A percentile compares a stretch with the other conserved stretches of the same genome.
phyloP scores from a whole-genome alignment of 2,113 vertebrate species.

The Thunnus maccoyii region DNA sequence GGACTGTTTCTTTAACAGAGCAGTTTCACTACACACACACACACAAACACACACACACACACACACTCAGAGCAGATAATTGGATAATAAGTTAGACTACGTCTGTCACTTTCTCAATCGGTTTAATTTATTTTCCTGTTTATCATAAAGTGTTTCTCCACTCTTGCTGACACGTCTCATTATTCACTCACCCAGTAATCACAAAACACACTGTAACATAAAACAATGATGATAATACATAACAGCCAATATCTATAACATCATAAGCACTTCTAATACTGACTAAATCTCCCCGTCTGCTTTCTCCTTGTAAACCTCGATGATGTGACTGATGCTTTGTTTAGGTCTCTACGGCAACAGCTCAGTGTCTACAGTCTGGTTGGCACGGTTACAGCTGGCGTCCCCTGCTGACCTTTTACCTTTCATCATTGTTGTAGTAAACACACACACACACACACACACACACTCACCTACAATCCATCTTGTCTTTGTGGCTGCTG shows the following conservation, averaged over 20 bases:
- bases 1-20: conserved; percentile 18
- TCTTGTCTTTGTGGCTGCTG: conserved; percentile 1
- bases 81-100: conserved; percentile 67
- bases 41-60: conserved; percentile 21
- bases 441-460: background rate
- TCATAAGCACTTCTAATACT: conserved; percentile 14
- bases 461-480: background rate
- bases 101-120: conserved; percentile 48
- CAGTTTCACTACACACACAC: background rate
- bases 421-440: background rate
- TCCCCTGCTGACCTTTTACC: conserved; percentile 36
- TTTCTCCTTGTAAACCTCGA: background rate
- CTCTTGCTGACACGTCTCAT: conserved; percentile 56
- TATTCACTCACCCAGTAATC: conserved; percentile 59
- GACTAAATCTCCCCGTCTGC: background rate
- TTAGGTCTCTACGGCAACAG: conserved; percentile 35
- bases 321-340: conserved; percentile 2
- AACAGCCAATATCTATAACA: conserved; percentile 39
- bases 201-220: conserved; percentile 35
- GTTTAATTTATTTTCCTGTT: conserved; percentile 68
- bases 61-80: conserved; percentile 55
- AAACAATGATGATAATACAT: conserved; percentile 38
- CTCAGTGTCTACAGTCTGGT: conserved; percentile 22
- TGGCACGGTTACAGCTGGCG: conserved; percentile 41
- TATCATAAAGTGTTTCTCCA: conserved; percentile 56